Evolutionary conservation across 1,140 invertebrate genomes (phyloP).

Genomic region (Polyergus mexicanus): DNA sequence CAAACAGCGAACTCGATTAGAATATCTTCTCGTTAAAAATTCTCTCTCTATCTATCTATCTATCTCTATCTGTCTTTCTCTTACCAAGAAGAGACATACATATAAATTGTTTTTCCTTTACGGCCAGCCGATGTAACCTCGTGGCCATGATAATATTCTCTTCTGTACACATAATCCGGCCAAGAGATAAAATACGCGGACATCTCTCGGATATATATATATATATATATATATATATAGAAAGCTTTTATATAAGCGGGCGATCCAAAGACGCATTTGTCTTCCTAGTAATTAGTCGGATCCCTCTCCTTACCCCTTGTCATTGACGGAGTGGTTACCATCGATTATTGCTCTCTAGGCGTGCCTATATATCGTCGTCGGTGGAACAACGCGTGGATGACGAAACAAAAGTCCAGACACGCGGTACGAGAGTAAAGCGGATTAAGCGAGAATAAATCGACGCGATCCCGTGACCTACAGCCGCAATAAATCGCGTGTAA

Average conservation of each 20-base stretch:
- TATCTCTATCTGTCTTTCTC: background rate
- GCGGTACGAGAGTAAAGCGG: slow-evolving; percentile 1
- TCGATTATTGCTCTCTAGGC: slow-evolving; percentile 71
- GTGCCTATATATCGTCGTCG: slow-evolving; percentile 28
- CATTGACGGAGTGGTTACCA: slow-evolving; percentile 69
- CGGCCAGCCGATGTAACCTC: slow-evolving; percentile 7
- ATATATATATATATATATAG: background rate
- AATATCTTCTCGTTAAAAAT: slow-evolving; percentile 39
- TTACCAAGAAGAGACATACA: background rate
- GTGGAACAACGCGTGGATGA: slow-evolving; percentile 36
- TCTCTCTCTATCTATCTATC: background rate
- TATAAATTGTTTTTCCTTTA: slow-evolving; percentile 41
- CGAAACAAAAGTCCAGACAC: slow-evolving; percentile 59
- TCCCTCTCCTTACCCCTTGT: slow-evolving; percentile 25
- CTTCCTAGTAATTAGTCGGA: slow-evolving; percentile 71
- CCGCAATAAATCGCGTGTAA: slow-evolving; percentile 47
- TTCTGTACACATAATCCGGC: slow-evolving; percentile 63
- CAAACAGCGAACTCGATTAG: background rate
- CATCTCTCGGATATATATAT: slow-evolving; percentile 41
- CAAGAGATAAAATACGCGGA: slow-evolving; percentile 42
- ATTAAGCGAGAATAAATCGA: slow-evolving; percentile 62
- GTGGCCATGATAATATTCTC: slow-evolving; percentile 34
- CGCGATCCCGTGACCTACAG: slow-evolving; percentile 1
- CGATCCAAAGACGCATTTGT: slow-evolving; percentile 59
- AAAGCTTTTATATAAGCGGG: slow-evolving; percentile 34